Conservation (phyloP, 2,888 invertebrate genomes). For the Pyrgus malvae region DNA sequence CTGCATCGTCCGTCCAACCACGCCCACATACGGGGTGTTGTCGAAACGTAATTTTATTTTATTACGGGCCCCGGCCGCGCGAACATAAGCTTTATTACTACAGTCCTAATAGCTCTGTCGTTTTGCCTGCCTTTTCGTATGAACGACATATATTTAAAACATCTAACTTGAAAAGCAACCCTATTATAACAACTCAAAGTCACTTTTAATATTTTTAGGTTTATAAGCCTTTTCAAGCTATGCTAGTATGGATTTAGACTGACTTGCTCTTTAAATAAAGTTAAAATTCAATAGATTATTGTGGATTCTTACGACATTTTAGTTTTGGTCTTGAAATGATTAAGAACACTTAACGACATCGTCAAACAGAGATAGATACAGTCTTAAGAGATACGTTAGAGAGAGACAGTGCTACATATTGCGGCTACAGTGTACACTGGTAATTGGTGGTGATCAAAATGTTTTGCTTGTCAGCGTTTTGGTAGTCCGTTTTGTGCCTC, state of each 20-base stretch:
- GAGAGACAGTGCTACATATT: conserved; percentile 36
- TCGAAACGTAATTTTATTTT: conserved; percentile 66
- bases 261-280: not conserved
- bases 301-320: conserved; percentile 29
- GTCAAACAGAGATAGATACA: conserved; percentile 41
- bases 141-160: not conserved
- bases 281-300: conserved; percentile 10
- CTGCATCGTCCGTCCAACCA: conserved; percentile 47
- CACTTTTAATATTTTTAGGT: not conserved
- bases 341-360: conserved; percentile 58
- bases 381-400: conserved; percentile 31
- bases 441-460: conserved; percentile 79
- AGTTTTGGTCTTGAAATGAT: conserved; percentile 44
- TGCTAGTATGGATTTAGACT: not conserved
- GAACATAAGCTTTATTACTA: conserved; percentile 71
- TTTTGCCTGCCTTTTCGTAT: conserved; percentile 39
- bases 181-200: conserved; percentile 9
- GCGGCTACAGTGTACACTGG: conserved; percentile 59
- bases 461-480: conserved; percentile 75
- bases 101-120: conserved; percentile 54
- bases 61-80: conserved; percentile 58
- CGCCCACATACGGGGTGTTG: conserved; percentile 78
- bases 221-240: not conserved
- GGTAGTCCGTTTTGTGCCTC: conserved; percentile 61
- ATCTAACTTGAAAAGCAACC: conserved; percentile 32